A percentile compares a stretch with the other conserved stretches of the same genome.
phyloP scores from a whole-genome alignment of 2,113 vertebrate genomes.

The Scomber scombrus region DNA sequence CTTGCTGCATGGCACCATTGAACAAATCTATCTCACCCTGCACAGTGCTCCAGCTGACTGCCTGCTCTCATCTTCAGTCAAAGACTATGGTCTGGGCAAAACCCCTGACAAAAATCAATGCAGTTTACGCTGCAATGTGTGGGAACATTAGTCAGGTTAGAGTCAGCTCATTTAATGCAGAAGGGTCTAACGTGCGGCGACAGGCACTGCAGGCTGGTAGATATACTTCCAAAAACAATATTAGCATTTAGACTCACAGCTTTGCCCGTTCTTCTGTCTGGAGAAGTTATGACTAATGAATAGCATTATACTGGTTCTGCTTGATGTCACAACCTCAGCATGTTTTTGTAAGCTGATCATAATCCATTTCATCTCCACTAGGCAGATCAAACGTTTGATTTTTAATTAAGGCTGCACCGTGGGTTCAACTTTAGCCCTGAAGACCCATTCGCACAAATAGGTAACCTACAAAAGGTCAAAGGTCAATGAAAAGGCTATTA shows the following conservation, averaged over 20 bases:
- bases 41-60: constrained; percentile 3
- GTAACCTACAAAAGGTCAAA: constrained; percentile 16
- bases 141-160: constrained; percentile 48
- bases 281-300: constrained; percentile 55
- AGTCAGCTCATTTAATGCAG: constrained; percentile 45
- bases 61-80: constrained; percentile 30
- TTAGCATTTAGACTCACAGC: constrained; percentile 58
- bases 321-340: constrained; percentile 11
- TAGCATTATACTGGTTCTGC: constrained; percentile 22
- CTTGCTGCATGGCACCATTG: not conserved
- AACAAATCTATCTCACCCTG: not conserved
- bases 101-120: constrained; percentile 46
- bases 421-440: not conserved
- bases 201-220: constrained; percentile 34
- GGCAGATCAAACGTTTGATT: not conserved
- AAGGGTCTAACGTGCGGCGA: not conserved
- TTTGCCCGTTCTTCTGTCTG: constrained; percentile 15
- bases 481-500: not conserved
- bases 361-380: constrained; percentile 11
- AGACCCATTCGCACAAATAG: not conserved
- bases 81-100: constrained; percentile 16
- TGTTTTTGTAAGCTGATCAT: constrained; percentile 34
- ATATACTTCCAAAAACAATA: constrained; percentile 46
- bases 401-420: not conserved
- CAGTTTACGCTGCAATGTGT: constrained; percentile 50